A percentile compares a stretch with the other conserved stretches of the same genome.
Conservation (phyloP, 2,797 vertebrate species). For the Enteromius afrohamiltoni region DNA sequence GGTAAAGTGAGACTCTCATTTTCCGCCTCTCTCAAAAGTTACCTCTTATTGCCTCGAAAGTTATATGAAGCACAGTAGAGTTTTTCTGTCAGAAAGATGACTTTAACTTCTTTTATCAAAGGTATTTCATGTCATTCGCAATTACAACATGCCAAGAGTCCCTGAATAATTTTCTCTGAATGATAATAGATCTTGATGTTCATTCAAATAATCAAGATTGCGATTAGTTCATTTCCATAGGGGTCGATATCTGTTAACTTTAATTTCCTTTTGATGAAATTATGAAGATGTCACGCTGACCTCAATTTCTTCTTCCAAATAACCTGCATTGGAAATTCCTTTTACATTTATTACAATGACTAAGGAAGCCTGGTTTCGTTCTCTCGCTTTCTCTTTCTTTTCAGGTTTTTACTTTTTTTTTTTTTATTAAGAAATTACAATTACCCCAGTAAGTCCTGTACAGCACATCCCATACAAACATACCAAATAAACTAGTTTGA, state of each 20-base stretch:
- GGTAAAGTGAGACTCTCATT: too few relatives aligned
- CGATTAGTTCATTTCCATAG: conserved; percentile 34
- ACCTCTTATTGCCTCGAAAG: background rate
- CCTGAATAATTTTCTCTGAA: conserved; percentile 13
- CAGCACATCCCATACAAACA: background rate
- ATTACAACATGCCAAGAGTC: background rate
- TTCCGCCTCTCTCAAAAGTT: background rate
- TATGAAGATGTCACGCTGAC: conserved; percentile 14
- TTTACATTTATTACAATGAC: conserved; percentile 6
- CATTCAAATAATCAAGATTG: conserved; percentile 39
- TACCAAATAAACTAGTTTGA: conserved; percentile 5
- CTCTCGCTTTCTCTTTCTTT: background rate
- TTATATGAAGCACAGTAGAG: background rate
- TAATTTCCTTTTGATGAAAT: conserved; percentile 42
- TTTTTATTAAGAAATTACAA: background rate
- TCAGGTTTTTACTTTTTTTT: background rate
- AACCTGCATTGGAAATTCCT: background rate
- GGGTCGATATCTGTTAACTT: conserved; percentile 42
- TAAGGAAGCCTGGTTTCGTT: background rate
- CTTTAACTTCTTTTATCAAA: background rate
- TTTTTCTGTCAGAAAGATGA: background rate
- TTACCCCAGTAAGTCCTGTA: background rate
- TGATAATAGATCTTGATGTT: conserved; percentile 42
- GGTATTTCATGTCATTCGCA: conserved; percentile 10
- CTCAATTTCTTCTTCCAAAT: conserved; percentile 32